Conservation (phyloP, 2,797 vertebrate species). For the Channallabes apus region DNA sequence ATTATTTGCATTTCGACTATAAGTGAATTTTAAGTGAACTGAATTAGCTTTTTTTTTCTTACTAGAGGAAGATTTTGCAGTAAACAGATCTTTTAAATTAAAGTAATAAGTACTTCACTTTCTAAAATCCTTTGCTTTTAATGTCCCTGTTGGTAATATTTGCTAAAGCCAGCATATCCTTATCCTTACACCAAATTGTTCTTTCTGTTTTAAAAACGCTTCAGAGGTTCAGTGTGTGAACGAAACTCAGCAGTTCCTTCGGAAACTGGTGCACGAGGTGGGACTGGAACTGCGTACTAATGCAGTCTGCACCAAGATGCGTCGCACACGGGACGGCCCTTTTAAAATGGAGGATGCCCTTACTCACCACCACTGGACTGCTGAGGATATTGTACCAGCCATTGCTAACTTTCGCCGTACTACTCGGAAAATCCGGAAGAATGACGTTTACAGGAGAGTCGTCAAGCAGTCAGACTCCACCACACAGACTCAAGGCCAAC, state of each 20-base stretch:
- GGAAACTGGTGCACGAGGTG: constrained; percentile 87
- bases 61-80: background rate
- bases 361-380: constrained; percentile 80
- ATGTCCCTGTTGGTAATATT: background rate
- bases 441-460: constrained; percentile 13
- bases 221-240: constrained; percentile 92
- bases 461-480: background rate
- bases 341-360: constrained; percentile 84
- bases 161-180: background rate
- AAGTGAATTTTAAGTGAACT: background rate
- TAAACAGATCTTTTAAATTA: background rate
- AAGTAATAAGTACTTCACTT: background rate
- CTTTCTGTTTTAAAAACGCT: constrained; percentile 24
- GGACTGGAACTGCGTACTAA: constrained; percentile 90
- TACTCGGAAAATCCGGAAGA: constrained; percentile 48
- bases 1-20: background rate
- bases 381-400: constrained; percentile 72
- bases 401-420: constrained; percentile 62
- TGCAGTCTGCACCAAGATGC: constrained; percentile 82
- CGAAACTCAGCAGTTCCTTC: constrained; percentile 87
- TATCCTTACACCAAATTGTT: background rate
- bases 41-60: background rate
- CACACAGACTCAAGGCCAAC: constrained; percentile 2
- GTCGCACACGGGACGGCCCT: constrained; percentile 81
- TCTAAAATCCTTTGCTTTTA: background rate